Evolutionary conservation across 2,113 vertebrate species (phyloP).

Genomic region (Rhinopithecus roxellana): DNA sequence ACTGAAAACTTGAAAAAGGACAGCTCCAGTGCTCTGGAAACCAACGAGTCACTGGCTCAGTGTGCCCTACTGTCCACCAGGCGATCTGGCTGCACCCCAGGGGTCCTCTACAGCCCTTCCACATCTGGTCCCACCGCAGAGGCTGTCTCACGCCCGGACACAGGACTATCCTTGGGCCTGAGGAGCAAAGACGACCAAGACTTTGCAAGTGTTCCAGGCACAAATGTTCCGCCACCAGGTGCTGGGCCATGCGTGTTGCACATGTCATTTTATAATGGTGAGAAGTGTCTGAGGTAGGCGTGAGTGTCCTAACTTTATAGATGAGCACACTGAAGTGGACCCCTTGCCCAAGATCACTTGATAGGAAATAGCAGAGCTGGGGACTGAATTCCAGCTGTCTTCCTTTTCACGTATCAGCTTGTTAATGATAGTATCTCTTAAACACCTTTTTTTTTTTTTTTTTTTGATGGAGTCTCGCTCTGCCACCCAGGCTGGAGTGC

Average conservation of each 20-base stretch:
- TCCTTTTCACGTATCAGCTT: background rate
- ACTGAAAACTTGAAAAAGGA: background rate
- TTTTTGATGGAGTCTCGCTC: too few relatives aligned
- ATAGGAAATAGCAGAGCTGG: background rate
- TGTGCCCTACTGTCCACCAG: background rate
- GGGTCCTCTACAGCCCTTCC: background rate
- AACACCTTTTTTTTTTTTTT: background rate
- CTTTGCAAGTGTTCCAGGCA: background rate
- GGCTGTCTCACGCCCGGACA: background rate
- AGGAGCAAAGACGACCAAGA: background rate
- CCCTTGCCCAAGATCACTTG: background rate
- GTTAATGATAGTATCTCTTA: background rate
- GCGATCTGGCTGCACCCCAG: background rate
- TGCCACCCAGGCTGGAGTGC: too few relatives aligned
- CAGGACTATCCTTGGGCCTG: background rate
- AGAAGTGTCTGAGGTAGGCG: background rate
- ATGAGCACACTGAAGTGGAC: too few relatives aligned
- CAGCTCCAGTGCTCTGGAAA: background rate
- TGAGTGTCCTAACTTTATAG: background rate
- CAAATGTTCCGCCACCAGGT: background rate
- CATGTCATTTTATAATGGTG: fast-evolving
- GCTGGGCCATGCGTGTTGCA: fast-evolving
- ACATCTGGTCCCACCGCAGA: background rate
- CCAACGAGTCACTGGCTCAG: background rate
- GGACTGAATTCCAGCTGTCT: background rate